Percentiles rank a stretch among this genome's conserved stretches.
Conservation (phyloP, 2,888 invertebrate species). For the Papilio elwesi region DNA sequence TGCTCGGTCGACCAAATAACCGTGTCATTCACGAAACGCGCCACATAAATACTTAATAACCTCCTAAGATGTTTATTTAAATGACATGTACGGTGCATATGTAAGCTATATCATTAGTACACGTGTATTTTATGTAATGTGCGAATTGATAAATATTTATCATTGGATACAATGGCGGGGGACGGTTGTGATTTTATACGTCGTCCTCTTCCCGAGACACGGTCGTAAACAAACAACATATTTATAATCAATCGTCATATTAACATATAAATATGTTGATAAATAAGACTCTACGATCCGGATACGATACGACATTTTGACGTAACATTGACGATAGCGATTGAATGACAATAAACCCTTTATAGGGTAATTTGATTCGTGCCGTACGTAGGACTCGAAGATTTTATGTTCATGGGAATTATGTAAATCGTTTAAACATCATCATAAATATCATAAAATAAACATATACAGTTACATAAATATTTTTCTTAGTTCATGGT, state of each 20-base stretch:
- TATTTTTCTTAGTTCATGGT: not conserved
- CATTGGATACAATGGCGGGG: slow-evolving; percentile 34
- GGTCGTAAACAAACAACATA: slow-evolving; percentile 46
- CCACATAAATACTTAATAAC: slow-evolving; percentile 28
- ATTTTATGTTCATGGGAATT: slow-evolving; percentile 16
- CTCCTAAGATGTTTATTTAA: slow-evolving; percentile 19
- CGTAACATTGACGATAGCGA: slow-evolving; percentile 24
- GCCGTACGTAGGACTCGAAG: not conserved
- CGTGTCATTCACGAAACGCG: slow-evolving; percentile 12
- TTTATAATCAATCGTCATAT: slow-evolving; percentile 62
- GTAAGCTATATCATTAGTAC: slow-evolving; percentile 24
- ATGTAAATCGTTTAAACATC: slow-evolving; percentile 11
- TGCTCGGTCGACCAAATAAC: not conserved
- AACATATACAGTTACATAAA: not conserved
- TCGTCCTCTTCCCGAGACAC: slow-evolving; percentile 15
- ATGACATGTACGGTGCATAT: slow-evolving; percentile 7
- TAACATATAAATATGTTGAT: slow-evolving; percentile 60
- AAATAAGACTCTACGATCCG: slow-evolving; percentile 8
- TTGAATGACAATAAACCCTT: slow-evolving; percentile 14
- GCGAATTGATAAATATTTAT: slow-evolving; percentile 39
- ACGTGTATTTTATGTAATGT: slow-evolving; percentile 40
- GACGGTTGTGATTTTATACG: slow-evolving; percentile 27
- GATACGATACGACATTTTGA: slow-evolving; percentile 30
- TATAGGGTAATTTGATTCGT: not conserved
- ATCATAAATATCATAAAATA: not conserved